Evolutionary conservation across 2,888 invertebrate genomes (phyloP), one percentile per base, ranked within the genome.

Genomic region (Corbicula japonica): DNA sequence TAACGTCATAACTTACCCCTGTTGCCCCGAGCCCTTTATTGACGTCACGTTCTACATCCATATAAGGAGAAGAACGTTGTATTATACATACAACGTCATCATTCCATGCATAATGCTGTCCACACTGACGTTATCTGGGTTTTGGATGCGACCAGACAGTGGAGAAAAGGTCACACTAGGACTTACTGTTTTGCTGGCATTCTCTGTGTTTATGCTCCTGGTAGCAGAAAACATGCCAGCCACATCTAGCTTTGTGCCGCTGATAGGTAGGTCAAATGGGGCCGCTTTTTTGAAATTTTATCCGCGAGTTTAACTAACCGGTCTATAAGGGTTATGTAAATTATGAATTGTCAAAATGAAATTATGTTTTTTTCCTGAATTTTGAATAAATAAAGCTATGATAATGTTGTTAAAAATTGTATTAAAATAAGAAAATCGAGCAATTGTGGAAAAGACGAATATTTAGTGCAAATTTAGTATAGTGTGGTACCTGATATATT

Each of bases 41-140:
- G 93, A 93, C 79, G 92, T 93, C 41, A 95, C 94, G 18, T 94
- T 95, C 83, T 93, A 93, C 60, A 91, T 95, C 44, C 94, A 94
- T 76, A 94, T 95, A 60, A 92, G 94, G 6, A 88, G 94, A 12
- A 93, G 94, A 86, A 94, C 92, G 0, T 85, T 92, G 30, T 92
- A 92, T 79, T 91, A 92, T 84, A 90, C 90, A 21, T 90, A 91
- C 77, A 94, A 94, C 84, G 90, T 94, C 68, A 92, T 94, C 73
- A 91, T 93, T 46, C 94, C 94, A 8, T 94, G 94, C 46, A 90
- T 93, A 4, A 94, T 94, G 89, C 89, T 94, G 80, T 94, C 94
- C 1, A 86, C 92, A 10, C 89, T 94, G 56, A 93, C 94, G 34
- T 88, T 94, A 82, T 88, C 93, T 50, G 93, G 94, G 30, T 94